These are phyloP conservation scores for Galaxea fascicularis DNA, from an alignment of 92 coral and sea anemone genomes.

Conservation along the genomic window DNA sequence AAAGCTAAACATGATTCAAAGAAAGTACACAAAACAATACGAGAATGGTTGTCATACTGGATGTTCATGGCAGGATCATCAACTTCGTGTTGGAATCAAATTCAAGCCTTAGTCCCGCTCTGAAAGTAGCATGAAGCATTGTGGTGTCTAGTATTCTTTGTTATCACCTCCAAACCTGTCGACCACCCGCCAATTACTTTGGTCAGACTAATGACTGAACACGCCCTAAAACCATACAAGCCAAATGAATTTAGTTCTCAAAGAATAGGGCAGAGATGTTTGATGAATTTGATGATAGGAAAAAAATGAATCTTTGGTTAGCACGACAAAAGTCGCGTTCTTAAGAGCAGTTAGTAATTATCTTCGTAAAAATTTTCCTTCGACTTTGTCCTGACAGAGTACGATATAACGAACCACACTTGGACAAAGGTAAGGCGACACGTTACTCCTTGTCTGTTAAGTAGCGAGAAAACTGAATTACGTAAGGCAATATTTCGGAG, in stretches of 20 bases:
- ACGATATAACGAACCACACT: not conserved
- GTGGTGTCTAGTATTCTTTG: not conserved
- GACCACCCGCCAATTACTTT: not conserved
- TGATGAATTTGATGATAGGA: not conserved
- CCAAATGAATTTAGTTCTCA: not conserved
- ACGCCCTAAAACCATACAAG: constrained; percentile 13
- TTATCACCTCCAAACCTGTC: not conserved
- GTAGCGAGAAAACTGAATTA: no score
- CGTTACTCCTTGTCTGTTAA: not conserved
- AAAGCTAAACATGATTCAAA: not conserved
- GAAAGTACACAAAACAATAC: not conserved
- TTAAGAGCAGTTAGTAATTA: not conserved
- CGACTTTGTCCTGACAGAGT: not conserved
- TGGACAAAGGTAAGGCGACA: not conserved
- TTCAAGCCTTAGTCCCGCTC: not conserved
- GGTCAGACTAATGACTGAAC: not conserved
- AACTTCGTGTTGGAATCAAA: not conserved
- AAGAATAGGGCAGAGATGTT: not conserved
- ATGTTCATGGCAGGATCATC: constrained; percentile 18
- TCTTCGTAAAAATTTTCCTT: not conserved
- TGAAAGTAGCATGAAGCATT: not conserved
- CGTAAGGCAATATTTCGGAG: no score
- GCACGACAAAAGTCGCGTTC: no score
- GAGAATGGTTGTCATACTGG: constrained; percentile 5
- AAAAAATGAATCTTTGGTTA: not conserved